Conservation (phyloP, 2,888 invertebrate species). For the Aromia moschata region DNA sequence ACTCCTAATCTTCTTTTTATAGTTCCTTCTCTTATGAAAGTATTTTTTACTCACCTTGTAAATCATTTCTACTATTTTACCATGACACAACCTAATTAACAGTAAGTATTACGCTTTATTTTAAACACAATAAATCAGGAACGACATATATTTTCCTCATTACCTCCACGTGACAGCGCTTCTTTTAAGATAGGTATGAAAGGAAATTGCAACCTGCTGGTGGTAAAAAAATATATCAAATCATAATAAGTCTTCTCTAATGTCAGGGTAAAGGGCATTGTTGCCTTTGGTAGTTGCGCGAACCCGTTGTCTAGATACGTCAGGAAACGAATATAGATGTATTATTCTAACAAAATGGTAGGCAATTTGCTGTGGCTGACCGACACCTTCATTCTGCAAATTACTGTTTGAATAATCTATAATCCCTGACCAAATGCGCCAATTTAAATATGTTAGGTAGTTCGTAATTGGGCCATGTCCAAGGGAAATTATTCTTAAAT, state of each 20-base stretch:
- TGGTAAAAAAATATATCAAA: conserved; percentile 5
- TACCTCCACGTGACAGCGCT: conserved; percentile 18
- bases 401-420: background rate
- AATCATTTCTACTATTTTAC: background rate
- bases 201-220: conserved; percentile 22
- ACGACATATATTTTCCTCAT: conserved; percentile 40
- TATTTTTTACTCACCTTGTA: background rate
- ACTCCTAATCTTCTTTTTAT: too few species aligned
- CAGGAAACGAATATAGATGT: conserved; percentile 3
- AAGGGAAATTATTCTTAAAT: too few species aligned
- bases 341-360: conserved; percentile 3
- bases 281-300: background rate
- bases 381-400: conserved; percentile 11
- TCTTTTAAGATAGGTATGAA: conserved; percentile 21
- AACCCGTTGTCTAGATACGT: conserved; percentile 19
- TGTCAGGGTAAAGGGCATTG: background rate
- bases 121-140: conserved; percentile 37
- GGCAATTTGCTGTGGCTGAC: conserved; percentile 12
- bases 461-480: too few species aligned
- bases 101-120: conserved; percentile 34
- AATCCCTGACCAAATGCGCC: background rate
- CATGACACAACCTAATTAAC: conserved; percentile 42
- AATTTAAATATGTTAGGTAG: conserved; percentile 1
- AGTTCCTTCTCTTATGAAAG: too few species aligned
- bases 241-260: conserved; percentile 9